These are phyloP conservation scores for Ochropleura leucogaster DNA, from an alignment of 2,888 invertebrate genomes.

Conservation along the genomic window DNA sequence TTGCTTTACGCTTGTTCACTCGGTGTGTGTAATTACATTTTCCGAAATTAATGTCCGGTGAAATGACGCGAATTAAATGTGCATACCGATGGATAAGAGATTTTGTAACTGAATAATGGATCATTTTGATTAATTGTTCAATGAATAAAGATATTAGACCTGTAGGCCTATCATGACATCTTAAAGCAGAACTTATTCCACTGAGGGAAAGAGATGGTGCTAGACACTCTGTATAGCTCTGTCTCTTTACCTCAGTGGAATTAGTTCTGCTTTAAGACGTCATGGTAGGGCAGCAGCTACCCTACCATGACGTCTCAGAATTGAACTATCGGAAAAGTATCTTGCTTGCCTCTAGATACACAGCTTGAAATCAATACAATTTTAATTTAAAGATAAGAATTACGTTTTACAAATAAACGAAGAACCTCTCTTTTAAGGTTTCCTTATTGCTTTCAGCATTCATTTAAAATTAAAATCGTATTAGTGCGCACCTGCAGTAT, in stretches of 20 bases:
- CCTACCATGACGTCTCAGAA: too few species aligned
- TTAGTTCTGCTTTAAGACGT: too few species aligned
- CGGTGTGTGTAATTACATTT: slow-evolving; percentile 61
- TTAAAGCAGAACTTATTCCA: too few species aligned
- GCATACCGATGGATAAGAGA: slow-evolving; percentile 27
- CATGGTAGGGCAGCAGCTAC: too few species aligned
- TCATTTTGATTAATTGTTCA: slow-evolving; percentile 1
- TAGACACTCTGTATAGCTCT: too few species aligned
- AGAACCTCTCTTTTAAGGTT: not conserved
- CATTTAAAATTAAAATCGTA: slow-evolving; percentile 33
- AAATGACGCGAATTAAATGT: slow-evolving; percentile 49
- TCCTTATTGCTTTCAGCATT: not conserved
- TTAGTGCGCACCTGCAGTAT: not conserved
- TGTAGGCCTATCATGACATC: too few species aligned
- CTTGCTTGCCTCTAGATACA: not conserved
- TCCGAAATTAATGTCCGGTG: slow-evolving; percentile 63
- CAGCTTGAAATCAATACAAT: not conserved
- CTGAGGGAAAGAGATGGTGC: too few species aligned
- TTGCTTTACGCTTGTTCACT: slow-evolving; percentile 58
- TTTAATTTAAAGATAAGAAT: too few species aligned
- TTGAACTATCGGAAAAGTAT: not conserved
- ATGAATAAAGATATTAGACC: not conserved
- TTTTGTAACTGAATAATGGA: not conserved
- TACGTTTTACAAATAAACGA: not conserved
- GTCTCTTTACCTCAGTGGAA: too few species aligned